phyloP scores from a whole-genome alignment of 2,113 vertebrate species.

The Melierax canorus region DNA sequence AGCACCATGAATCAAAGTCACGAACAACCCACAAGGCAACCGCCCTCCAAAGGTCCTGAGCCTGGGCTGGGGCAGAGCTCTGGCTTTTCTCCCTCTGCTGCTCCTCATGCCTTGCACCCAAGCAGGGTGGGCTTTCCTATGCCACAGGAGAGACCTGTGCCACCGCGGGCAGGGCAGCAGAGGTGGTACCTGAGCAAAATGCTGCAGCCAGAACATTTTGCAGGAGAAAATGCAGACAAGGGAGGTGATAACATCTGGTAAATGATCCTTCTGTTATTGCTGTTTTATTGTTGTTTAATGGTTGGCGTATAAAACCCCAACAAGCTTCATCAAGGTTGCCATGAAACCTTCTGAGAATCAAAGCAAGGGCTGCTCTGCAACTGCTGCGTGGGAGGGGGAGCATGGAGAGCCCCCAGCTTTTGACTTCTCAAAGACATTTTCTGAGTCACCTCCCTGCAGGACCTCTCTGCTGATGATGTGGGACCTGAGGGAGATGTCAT shows the following conservation, averaged over 20 bases:
- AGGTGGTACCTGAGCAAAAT: neutral
- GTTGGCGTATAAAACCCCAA: neutral
- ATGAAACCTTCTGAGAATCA: neutral
- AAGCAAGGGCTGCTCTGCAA: neutral
- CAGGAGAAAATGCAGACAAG: neutral
- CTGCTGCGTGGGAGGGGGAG: neutral
- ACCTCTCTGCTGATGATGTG: neutral
- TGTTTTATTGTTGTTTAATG: neutral
- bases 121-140: neutral
- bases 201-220: neutral
- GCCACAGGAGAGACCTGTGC: neutral
- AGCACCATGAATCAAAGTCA: neutral
- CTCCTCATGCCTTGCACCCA: neutral
- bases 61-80: neutral
- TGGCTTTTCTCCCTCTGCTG: neutral
- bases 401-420: neutral
- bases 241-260: neutral
- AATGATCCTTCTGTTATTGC: neutral
- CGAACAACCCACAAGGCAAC: neutral
- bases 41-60: neutral
- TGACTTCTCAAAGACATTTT: neutral
- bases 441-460: fast-evolving
- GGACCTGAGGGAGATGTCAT: neutral
- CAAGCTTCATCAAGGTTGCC: neutral
- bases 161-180: neutral